Evolutionary conservation across 1,140 invertebrate genomes (phyloP).

Genomic region (Drosophila saltans): DNA sequence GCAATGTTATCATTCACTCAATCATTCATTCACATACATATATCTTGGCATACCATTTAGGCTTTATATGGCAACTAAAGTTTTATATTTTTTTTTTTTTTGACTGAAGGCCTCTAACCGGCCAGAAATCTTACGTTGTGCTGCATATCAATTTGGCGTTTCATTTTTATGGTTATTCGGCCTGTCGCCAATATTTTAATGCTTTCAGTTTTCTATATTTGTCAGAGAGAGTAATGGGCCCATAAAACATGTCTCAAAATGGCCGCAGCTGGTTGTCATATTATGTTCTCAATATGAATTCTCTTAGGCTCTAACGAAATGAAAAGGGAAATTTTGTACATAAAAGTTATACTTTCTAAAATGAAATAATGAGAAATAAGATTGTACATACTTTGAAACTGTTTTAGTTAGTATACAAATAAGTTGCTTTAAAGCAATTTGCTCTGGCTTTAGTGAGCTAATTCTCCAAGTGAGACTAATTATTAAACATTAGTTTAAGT

Average conservation of each 20-base stretch:
- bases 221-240: constrained; percentile 60
- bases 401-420: too few species aligned
- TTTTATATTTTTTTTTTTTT: constrained; percentile 8
- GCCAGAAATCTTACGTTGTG: constrained; percentile 30
- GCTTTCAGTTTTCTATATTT: constrained; percentile 76
- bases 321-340: constrained; percentile 6
- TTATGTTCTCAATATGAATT: constrained; percentile 16
- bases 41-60: constrained; percentile 5
- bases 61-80: constrained; percentile 45
- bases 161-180: constrained; percentile 61
- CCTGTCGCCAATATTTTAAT: constrained; percentile 63
- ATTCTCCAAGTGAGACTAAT: too few species aligned
- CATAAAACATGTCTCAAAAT: constrained; percentile 78
- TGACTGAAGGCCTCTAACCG: constrained; percentile 36
- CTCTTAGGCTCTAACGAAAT: not conserved
- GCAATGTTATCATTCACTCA: constrained; percentile 10
- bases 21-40: not conserved
- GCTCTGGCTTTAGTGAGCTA: too few species aligned
- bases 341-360: constrained; percentile 18
- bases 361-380: too few species aligned
- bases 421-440: too few species aligned
- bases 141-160: constrained; percentile 60
- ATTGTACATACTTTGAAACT: too few species aligned
- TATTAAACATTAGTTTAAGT: too few species aligned
- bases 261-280: constrained; percentile 71